A percentile compares a stretch with the other conserved stretches of the same genome.
phyloP scores from a whole-genome alignment of 2,113 vertebrate species.

The Cardinalis cardinalis region DNA sequence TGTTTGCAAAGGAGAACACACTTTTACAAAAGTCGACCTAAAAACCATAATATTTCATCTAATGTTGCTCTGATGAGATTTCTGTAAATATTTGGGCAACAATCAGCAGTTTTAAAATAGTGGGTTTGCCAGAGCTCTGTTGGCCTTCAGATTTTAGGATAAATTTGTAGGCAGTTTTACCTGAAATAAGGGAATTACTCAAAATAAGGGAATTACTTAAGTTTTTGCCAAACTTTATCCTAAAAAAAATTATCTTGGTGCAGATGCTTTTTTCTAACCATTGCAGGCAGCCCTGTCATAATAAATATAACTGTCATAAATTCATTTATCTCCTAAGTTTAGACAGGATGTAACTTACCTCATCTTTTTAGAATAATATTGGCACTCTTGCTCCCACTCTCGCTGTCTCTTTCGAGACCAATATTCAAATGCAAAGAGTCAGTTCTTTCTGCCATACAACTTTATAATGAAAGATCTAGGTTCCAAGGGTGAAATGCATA shows the following conservation, averaged over 20 bases:
- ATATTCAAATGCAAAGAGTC: slow-evolving; percentile 61
- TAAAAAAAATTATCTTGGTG: background rate
- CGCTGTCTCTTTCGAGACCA: slow-evolving; percentile 48
- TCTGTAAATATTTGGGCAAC: background rate
- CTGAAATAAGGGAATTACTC: background rate
- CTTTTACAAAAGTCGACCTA: background rate
- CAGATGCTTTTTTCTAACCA: background rate
- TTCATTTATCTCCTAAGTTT: background rate
- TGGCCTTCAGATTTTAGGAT: background rate
- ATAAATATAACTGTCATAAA: background rate
- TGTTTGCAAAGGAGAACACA: background rate
- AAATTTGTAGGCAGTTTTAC: background rate
- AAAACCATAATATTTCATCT: background rate
- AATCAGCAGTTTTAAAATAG: background rate
- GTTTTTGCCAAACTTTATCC: background rate
- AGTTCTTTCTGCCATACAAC: slow-evolving; percentile 57
- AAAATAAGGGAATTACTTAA: background rate
- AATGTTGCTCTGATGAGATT: background rate
- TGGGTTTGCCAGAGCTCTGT: background rate
- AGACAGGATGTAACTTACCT: slow-evolving; percentile 1
- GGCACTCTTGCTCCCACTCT: slow-evolving; percentile 39
- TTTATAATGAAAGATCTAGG: slow-evolving; percentile 71
- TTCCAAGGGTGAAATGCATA: slow-evolving; percentile 62
- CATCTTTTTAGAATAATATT: slow-evolving; percentile 51
- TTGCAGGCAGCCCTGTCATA: background rate